Base-by-base conservation (phyloP, 1,140 invertebrate genomes). In the Drosophila mauritiana region DNA sequence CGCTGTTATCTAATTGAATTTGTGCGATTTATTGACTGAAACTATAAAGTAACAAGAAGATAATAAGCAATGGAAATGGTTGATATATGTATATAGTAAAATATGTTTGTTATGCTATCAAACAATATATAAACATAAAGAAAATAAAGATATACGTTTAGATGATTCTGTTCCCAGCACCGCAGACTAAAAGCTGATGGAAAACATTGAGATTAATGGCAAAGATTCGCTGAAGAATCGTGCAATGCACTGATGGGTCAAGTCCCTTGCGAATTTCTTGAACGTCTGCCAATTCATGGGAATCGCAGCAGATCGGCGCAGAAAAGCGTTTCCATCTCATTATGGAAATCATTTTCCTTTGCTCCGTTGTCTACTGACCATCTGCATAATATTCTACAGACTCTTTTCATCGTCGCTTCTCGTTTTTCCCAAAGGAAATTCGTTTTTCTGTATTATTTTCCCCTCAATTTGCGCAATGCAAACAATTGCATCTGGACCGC, bases 1-100 rank as follows among this genome's bases (percentile, higher is more conserved):
- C 22, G 31, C 15, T 63, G 36, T 22, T 74, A 53, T 80, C 81
- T 77, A 88, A 83, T 83, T 89, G 51, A 89, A 82, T 89, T 79
- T 40, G 34, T 46, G 49, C 62, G 27, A 51, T 55, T 67, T 61
- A 64, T 74, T 57, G 64, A 62, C 25, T 31, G 3, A 39, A 49
- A 54, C 40, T 25, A 15, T 43, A 11, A n/a, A 0, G 4, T 25
- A 8, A 3, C 2, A 22, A n/a, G 17, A 12, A 5, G 7, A 8
- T 31, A 7, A 17, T 17, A 1, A 6, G 10, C 4, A 6, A 13
- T n/a, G 39, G 2, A 2, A 40, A 37, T 37, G 10, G 2, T 36
- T 37, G 10, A 1, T 36, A 4, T 0, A 40, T n/a, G 20, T 20
- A 20, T 1, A 20, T 20, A 20, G 20, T 20, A 1, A 20, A 20